Base-by-base conservation (phyloP, 2,797 vertebrate species). In the Platalea minor region DNA sequence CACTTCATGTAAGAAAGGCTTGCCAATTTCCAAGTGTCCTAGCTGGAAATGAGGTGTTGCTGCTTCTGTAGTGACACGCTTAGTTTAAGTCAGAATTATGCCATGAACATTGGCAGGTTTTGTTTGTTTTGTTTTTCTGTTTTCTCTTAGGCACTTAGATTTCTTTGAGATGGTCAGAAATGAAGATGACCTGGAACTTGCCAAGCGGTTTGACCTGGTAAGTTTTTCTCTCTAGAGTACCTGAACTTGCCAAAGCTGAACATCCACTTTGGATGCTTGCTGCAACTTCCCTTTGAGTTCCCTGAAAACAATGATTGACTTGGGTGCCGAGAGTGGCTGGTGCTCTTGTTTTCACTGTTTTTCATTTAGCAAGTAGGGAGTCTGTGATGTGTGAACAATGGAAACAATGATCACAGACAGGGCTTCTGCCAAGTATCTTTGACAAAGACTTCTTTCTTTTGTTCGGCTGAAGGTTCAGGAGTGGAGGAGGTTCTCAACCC, bases 111-210 rank as follows among this genome's bases (percentile, higher is more conserved):
- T 35, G 20, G 43, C 46, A 83, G 75, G 67, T 83, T 87, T 89
- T 91, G 72, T 91, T 94, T 72, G n/a, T 7, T 91, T 89, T 63
- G 12, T 45, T 91, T 84, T 84, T 84, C n/a, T 91, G 29, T 92
- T 76, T 50, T 96, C 41, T 94, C 51, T 88, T 94, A 99, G 99
- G 95, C 99, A 99, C 97, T 98, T 99, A 98, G 99, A 99, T 97
- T 99, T 99, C 98, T 99, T 99, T 83, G 99, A 99, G 97, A 99
- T 99, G 99, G 99, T 99, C 95, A 98, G 99, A 94, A 99, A 99
- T 65, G 99, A 99, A 96, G 99, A 99, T 67, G 99, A 99, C 96
- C 97, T 98, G 33, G 99, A 99, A 96, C 97, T 99, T 82, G 99
- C 99, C 95, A 99, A 99, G 93, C 97, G 98, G 75, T 99, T 99